Percentiles rank a stretch among this genome's conserved stretches.
phyloP scores from a whole-genome alignment of 2,797 vertebrate species.

The Urophycis tenuis region DNA sequence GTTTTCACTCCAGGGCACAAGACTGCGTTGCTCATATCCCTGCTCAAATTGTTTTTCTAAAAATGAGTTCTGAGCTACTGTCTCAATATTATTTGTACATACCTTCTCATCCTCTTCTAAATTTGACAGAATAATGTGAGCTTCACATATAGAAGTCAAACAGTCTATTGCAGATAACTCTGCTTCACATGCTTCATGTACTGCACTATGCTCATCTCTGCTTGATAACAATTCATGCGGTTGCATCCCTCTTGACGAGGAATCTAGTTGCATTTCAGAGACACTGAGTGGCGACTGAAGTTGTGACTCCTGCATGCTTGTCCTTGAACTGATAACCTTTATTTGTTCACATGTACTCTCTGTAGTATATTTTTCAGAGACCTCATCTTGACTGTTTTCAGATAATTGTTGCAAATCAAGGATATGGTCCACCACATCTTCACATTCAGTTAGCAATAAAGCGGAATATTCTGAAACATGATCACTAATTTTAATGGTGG shows the following conservation, averaged over 20 bases:
- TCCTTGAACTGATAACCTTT: conserved; percentile 37
- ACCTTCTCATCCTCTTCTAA: conserved; percentile 3
- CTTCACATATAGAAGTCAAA: conserved; percentile 13
- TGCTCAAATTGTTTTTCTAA: conserved; percentile 24
- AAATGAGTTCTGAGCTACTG: neutral
- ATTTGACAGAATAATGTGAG: neutral
- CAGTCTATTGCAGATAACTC: conserved; percentile 7
- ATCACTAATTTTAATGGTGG: conserved; percentile 70
- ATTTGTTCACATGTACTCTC: conserved; percentile 17
- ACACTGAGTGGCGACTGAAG: conserved; percentile 18
- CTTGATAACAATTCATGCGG: conserved; percentile 18
- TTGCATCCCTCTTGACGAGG: conserved; percentile 2
- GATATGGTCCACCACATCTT: conserved; percentile 46
- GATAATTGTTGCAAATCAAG: conserved; percentile 65
- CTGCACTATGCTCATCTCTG: conserved; percentile 19
- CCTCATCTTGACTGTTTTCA: conserved; percentile 63
- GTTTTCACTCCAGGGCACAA: conserved; percentile 71
- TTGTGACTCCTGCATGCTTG: conserved; percentile 19
- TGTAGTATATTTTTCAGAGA: conserved; percentile 39
- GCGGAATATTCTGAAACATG: conserved; percentile 32
- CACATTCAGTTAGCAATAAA: conserved; percentile 24
- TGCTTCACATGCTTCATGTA: conserved; percentile 25
- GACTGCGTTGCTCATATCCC: conserved; percentile 46
- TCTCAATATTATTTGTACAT: conserved; percentile 18
- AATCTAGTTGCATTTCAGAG: neutral